Conservation (phyloP, 2,797 vertebrate genomes). For the Enteromius mattozi region DNA sequence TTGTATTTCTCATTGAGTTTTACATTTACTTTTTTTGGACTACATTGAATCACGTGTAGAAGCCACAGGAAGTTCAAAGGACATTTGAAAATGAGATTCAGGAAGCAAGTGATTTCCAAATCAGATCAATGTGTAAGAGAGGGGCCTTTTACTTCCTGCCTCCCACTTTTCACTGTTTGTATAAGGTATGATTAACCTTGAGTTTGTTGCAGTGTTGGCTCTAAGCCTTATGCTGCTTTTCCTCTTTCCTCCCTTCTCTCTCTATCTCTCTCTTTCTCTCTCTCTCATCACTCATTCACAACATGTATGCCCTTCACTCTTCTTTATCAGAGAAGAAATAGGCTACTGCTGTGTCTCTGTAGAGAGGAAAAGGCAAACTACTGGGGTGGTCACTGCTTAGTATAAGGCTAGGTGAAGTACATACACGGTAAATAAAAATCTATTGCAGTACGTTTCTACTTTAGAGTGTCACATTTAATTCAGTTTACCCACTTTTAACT, state of each 20-base stretch:
- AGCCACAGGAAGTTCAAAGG: conserved; percentile 18
- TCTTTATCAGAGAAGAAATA: background rate
- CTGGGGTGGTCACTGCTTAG: conserved; percentile 1
- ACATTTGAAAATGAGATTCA: conserved; percentile 8
- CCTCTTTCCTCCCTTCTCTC: background rate
- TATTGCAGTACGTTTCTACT: background rate
- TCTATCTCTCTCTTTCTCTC: background rate
- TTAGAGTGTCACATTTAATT: background rate
- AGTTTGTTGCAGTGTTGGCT: conserved; percentile 33
- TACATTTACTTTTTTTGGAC: conserved; percentile 19
- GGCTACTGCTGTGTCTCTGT: background rate
- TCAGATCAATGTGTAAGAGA: conserved; percentile 25
- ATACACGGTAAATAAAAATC: background rate
- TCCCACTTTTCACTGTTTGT: conserved; percentile 14
- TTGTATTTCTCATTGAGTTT: background rate
- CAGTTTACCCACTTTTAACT: background rate
- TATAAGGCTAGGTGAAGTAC: background rate
- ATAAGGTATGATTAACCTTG: conserved; percentile 48
- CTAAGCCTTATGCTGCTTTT: background rate
- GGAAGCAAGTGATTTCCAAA: conserved; percentile 15
- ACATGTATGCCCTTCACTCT: conserved; percentile 17
- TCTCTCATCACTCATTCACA: conserved; percentile 2
- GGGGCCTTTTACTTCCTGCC: background rate
- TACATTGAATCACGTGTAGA: background rate
- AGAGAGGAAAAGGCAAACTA: conserved; percentile 22